Conservation (phyloP, 1,140 invertebrate species). For the Nasonia vitripennis region DNA sequence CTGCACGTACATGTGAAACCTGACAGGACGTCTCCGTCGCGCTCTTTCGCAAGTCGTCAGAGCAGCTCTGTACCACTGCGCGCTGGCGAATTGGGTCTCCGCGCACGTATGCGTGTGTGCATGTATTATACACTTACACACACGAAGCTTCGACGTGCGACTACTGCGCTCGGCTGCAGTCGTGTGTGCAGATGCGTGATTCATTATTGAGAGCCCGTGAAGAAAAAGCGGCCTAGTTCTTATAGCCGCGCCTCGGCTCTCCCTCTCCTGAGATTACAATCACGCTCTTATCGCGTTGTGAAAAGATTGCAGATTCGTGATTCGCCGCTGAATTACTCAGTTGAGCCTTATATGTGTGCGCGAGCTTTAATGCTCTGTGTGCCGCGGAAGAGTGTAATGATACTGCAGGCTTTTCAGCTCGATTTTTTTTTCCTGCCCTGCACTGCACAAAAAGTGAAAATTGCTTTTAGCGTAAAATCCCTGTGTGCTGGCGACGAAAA, state of each 20-base stretch:
- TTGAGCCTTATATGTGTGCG: background rate
- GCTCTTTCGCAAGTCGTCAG: background rate
- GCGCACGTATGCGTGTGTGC: background rate
- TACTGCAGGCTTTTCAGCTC: background rate
- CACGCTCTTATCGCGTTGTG: slow-evolving; percentile 1
- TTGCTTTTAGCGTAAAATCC: background rate
- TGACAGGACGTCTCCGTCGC: background rate
- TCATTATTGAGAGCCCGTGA: slow-evolving; percentile 19
- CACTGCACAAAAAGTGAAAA: background rate
- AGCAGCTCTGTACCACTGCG: background rate
- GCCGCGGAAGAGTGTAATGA: background rate
- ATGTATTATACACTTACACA: background rate
- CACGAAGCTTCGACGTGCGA: background rate
- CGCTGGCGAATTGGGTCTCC: background rate
- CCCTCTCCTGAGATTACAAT: slow-evolving; percentile 16
- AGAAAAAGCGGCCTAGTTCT: background rate
- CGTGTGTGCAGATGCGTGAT: slow-evolving; percentile 1
- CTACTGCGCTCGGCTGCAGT: no score
- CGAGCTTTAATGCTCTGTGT: background rate
- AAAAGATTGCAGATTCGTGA: slow-evolving; percentile 35
- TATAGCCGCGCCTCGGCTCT: background rate
- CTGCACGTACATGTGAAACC: background rate
- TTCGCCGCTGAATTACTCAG: slow-evolving; percentile 10
- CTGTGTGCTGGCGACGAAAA: no score
- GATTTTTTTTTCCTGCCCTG: background rate